A percentile compares a stretch with the other conserved stretches of the same genome.
phyloP scores from a whole-genome alignment of 2,888 invertebrate species.

The Cynaeus angustus region DNA sequence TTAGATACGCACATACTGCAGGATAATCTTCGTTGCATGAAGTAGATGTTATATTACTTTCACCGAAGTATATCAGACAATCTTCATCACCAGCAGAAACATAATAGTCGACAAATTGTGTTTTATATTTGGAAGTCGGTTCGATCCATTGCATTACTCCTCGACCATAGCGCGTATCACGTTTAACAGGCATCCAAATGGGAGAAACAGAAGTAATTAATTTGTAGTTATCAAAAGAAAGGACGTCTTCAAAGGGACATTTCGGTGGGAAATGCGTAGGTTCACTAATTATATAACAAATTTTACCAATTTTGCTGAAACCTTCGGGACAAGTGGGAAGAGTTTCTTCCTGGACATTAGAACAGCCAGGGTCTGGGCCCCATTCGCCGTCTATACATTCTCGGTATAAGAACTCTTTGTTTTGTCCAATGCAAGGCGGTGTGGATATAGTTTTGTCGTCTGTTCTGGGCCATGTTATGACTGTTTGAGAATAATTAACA shows the following conservation, averaged over 20 bases:
- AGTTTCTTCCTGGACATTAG: too few relatives aligned
- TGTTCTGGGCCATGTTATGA: too few relatives aligned
- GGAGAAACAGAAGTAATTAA: background rate
- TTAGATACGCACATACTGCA: background rate
- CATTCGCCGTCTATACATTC: conserved; percentile 13
- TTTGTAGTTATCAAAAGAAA: conserved; percentile 5
- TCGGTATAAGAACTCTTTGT: conserved; percentile 2
- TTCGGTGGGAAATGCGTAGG: conserved; percentile 10
- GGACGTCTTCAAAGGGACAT: conserved; percentile 10
- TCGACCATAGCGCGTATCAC: conserved; percentile 10
- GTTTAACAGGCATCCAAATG: conserved; percentile 25
- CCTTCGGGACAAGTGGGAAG: conserved; percentile 5
- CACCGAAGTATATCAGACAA: background rate
- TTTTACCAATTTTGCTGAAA: background rate
- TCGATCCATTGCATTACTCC: conserved; percentile 23
- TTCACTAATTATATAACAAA: conserved; percentile 4
- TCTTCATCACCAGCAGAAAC: background rate
- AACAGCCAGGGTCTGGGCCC: conserved; percentile 13
- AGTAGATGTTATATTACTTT: background rate
- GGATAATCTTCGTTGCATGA: conserved; percentile 3
- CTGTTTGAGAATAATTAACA: too few relatives aligned
- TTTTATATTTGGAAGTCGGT: conserved; percentile 1
- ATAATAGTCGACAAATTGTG: background rate
- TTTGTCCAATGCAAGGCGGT: conserved; percentile 7
- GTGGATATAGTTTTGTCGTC: background rate